These are phyloP conservation scores for Danio albolineatus DNA, from an alignment of 2,797 vertebrate genomes.

Conservation along the genomic window DNA sequence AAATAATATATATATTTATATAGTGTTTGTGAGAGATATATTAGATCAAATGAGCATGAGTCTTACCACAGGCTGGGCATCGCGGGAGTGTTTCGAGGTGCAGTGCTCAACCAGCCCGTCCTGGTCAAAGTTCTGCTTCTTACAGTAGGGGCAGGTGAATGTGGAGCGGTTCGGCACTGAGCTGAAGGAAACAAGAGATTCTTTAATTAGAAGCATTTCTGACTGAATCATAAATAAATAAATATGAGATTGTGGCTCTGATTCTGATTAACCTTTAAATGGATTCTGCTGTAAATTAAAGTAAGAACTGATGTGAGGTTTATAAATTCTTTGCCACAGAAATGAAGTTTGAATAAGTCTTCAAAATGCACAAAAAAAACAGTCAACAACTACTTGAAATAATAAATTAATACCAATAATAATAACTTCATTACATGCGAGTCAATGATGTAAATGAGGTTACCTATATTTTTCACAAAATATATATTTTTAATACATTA, in stretches of 20 bases:
- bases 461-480: too few species aligned
- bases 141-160: slow-evolving; percentile 95
- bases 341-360: too few species aligned
- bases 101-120: slow-evolving; percentile 96
- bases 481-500: too few species aligned
- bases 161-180: slow-evolving; percentile 94
- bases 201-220: neutral
- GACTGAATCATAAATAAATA: neutral
- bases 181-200: slow-evolving; percentile 70
- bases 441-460: too few species aligned
- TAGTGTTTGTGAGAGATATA: too few species aligned
- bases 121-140: slow-evolving; percentile 93
- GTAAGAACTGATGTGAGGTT: neutral
- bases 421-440: too few species aligned
- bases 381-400: too few species aligned
- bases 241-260: neutral
- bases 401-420: too few species aligned
- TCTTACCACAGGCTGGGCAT: slow-evolving; percentile 91
- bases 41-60: too few species aligned
- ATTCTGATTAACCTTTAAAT: neutral
- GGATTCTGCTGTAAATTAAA: neutral
- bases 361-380: too few species aligned
- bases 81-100: slow-evolving; percentile 86
- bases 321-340: too few species aligned
- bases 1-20: too few species aligned